Evolutionary conservation across 2,113 vertebrate species (phyloP).

Genomic region (Lepidiolamprologus cunningtoni): DNA sequence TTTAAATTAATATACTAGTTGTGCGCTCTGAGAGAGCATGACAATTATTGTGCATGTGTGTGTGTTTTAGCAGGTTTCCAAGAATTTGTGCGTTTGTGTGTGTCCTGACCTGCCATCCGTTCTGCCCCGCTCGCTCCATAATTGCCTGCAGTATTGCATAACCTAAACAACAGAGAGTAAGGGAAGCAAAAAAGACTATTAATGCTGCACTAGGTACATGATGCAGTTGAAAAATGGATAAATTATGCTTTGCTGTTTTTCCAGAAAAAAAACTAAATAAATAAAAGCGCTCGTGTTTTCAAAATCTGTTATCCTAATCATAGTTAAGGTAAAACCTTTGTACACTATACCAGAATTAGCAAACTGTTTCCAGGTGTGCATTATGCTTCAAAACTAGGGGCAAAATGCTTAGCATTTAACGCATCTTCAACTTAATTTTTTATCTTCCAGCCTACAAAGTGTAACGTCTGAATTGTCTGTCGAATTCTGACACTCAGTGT

Average conservation of each 20-base stretch:
- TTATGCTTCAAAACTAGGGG: not conserved
- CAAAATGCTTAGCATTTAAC: not conserved
- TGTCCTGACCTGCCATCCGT: constrained; percentile 95
- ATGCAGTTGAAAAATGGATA: not conserved
- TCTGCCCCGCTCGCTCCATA: constrained; percentile 98
- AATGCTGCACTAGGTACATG: not conserved
- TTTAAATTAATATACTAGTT: not conserved
- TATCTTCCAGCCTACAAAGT: not conserved
- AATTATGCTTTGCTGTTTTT: not conserved
- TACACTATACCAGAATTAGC: not conserved
- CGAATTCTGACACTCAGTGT: not conserved
- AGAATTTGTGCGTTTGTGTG: not conserved
- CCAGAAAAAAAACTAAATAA: not conserved
- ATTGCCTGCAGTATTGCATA: constrained; percentile 99
- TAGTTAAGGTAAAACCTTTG: not conserved
- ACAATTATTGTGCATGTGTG: not conserved
- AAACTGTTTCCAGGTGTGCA: not conserved
- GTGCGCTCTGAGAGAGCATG: not conserved
- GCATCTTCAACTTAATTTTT: not conserved
- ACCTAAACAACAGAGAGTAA: constrained; percentile 72
- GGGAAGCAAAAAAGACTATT: not conserved
- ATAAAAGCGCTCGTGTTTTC: not conserved
- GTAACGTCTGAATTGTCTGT: not conserved
- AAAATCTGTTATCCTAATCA: not conserved
- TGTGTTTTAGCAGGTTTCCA: constrained; percentile 5